phyloP scores from a whole-genome alignment of 2,113 vertebrate genomes.

The Mustela nigripes region DNA sequence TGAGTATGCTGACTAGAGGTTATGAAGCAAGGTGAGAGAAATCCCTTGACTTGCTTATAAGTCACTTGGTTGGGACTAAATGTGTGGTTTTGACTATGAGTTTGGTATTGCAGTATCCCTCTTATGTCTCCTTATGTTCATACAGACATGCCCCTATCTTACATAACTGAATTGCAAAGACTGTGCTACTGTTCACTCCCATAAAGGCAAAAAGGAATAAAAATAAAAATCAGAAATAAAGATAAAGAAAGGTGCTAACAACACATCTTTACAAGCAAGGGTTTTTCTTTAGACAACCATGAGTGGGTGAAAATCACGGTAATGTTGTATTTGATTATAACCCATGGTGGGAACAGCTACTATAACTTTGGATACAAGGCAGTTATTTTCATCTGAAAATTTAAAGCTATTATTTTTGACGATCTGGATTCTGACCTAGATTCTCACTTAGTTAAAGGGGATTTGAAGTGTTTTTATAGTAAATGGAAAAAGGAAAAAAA shows the following conservation, averaged over 20 bases:
- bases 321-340: neutral
- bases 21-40: constrained; percentile 63
- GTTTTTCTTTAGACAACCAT: neutral
- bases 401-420: constrained; percentile 16
- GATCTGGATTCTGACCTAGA: constrained; percentile 19
- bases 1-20: neutral
- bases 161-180: neutral
- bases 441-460: neutral
- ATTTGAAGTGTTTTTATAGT: constrained; percentile 25
- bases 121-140: neutral
- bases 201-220: neutral
- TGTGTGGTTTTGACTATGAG: neutral
- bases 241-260: neutral
- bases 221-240: constrained; percentile 17
- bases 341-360: neutral
- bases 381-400: constrained; percentile 42
- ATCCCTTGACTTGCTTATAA: constrained; percentile 54
- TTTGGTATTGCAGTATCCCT: neutral
- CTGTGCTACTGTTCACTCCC: neutral
- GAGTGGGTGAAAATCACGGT: neutral
- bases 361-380: neutral
- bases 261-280: neutral
- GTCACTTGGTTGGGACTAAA: constrained; percentile 27
- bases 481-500: neutral
- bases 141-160: neutral